Conservation (phyloP, 2,888 invertebrate species). For the Acleris cristana region DNA sequence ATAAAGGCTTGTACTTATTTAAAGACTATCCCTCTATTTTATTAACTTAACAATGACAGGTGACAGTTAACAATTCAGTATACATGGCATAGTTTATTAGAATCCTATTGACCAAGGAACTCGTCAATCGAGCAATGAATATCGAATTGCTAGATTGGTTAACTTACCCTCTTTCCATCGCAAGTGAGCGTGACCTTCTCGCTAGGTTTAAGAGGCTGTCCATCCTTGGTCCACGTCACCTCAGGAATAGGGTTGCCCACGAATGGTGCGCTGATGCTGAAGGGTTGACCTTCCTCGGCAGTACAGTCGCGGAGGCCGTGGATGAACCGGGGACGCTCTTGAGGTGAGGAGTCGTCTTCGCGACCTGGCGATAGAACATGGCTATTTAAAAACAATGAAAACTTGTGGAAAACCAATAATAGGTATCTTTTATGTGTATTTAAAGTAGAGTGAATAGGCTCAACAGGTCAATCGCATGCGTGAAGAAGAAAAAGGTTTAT, state of each 20-base stretch:
- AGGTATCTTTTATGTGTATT: too few species aligned
- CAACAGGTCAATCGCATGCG: too few species aligned
- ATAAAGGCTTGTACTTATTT: too few species aligned
- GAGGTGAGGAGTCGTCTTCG: constrained; percentile 86
- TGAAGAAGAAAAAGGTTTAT: too few species aligned
- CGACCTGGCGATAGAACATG: constrained; percentile 57
- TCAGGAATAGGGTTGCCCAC: constrained; percentile 93
- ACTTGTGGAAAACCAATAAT: background rate
- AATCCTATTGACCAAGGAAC: too few species aligned
- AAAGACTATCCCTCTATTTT: too few species aligned
- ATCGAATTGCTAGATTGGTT: too few species aligned
- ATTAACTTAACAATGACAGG: too few species aligned
- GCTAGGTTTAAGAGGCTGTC: constrained; percentile 85
- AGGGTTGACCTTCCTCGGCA: constrained; percentile 92
- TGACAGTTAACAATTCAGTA: too few species aligned
- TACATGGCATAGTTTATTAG: too few species aligned
- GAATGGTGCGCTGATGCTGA: constrained; percentile 88
- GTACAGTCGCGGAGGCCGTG: constrained; percentile 89
- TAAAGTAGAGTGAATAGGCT: background rate
- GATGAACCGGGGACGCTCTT: constrained; percentile 90
- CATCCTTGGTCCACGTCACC: constrained; percentile 92
- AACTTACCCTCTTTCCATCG: constrained; percentile 89
- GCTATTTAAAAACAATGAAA: background rate
- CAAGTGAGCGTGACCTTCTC: constrained; percentile 90
- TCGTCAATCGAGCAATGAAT: too few species aligned